Evolutionary conservation across 1,140 invertebrate species (phyloP).

Genomic region (Camponotus vicinus): DNA sequence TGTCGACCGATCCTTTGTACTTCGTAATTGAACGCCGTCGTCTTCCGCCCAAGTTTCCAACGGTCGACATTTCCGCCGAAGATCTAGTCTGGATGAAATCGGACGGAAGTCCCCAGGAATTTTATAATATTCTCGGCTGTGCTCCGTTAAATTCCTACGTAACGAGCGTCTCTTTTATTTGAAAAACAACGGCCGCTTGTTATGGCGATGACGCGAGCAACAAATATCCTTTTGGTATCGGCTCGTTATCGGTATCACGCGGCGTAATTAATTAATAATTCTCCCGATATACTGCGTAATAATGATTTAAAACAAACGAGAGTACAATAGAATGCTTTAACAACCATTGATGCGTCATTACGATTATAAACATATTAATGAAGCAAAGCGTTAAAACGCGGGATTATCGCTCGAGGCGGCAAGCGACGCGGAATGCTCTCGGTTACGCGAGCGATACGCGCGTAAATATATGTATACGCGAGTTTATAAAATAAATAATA

Average conservation of each 20-base stretch:
- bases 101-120: not conserved
- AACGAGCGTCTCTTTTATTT: conserved; percentile 11
- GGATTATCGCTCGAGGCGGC: conserved; percentile 47
- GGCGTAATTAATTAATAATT: conserved; percentile 61
- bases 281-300: conserved; percentile 46
- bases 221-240: conserved; percentile 35
- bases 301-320: conserved; percentile 55
- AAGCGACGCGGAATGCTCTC: conserved; percentile 11
- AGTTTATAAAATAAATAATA: conserved; percentile 60
- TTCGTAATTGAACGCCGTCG: conserved; percentile 71
- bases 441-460: not conserved
- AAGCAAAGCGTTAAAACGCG: conserved; percentile 57
- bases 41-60: conserved; percentile 63
- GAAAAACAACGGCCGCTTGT: conserved; percentile 16
- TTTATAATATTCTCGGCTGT: conserved; percentile 17
- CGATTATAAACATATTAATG: conserved; percentile 64
- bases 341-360: conserved; percentile 59
- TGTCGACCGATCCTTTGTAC: conserved; percentile 68
- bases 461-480: not conserved
- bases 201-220: conserved; percentile 15
- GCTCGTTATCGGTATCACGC: conserved; percentile 48
- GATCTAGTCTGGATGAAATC: not conserved
- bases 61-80: conserved; percentile 17
- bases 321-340: conserved; percentile 59
- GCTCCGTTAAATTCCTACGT: not conserved